phyloP scores from a whole-genome alignment of 2,888 invertebrate genomes.

The Cremastinae sp. region DNA sequence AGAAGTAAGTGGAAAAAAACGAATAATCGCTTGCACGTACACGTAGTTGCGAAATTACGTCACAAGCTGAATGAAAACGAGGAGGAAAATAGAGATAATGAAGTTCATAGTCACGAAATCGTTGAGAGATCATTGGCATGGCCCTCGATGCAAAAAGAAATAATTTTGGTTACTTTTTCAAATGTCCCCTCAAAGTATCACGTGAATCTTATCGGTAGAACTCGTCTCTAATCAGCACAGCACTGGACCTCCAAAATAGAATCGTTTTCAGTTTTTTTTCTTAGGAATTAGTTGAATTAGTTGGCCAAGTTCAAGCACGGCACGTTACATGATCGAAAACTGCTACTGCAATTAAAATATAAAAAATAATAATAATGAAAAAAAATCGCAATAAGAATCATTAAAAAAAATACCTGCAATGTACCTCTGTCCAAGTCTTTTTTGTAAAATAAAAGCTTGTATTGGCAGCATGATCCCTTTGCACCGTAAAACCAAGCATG shows the following conservation, averaged over 20 bases:
- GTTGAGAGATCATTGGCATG: slow-evolving; percentile 33
- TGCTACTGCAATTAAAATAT: not conserved
- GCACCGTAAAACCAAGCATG: no score
- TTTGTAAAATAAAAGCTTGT: no score
- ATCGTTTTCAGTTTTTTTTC: not conserved
- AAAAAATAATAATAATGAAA: no score
- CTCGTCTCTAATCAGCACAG: slow-evolving; percentile 11
- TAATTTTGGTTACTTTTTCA: not conserved
- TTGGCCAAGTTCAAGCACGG: not conserved
- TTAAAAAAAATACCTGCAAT: no score
- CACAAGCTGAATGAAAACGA: slow-evolving; percentile 15
- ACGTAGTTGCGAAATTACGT: slow-evolving; percentile 38
- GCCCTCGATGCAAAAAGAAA: slow-evolving; percentile 26
- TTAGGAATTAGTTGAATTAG: not conserved
- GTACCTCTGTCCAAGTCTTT: no score
- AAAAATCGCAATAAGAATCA: no score
- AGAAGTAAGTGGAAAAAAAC: slow-evolving; percentile 55
- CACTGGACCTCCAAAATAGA: slow-evolving; percentile 25
- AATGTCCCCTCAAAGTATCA: not conserved
- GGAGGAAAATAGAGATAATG: slow-evolving; percentile 6
- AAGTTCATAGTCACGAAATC: slow-evolving; percentile 2
- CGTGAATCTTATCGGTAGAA: not conserved
- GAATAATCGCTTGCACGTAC: slow-evolving; percentile 50
- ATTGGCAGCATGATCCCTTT: no score
- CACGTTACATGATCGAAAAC: not conserved